phyloP scores from a whole-genome alignment of 2,888 invertebrate species.

The Phortica okadai region DNA sequence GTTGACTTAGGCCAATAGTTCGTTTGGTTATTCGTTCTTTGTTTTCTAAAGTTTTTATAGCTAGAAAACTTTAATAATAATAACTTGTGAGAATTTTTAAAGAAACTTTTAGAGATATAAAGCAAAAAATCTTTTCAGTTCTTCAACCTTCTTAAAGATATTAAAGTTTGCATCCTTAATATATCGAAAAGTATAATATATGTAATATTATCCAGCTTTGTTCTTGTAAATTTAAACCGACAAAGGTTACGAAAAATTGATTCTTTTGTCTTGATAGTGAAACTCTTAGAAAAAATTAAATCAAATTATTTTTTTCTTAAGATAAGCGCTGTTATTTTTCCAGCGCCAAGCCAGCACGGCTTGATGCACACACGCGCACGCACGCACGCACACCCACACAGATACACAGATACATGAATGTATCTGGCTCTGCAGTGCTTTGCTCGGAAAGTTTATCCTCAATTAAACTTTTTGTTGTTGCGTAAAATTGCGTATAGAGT shows the following conservation, averaged over 20 bases:
- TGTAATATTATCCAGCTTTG: too few relatives aligned
- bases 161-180: too few relatives aligned
- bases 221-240: too few relatives aligned
- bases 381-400: background rate
- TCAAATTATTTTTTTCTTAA: background rate
- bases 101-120: too few relatives aligned
- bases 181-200: too few relatives aligned
- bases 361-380: background rate
- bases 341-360: background rate
- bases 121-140: background rate
- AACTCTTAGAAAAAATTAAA: background rate
- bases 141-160: background rate
- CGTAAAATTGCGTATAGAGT: slow-evolving; percentile 58
- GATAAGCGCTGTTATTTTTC: slow-evolving; percentile 14
- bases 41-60: background rate
- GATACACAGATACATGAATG: background rate
- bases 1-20: slow-evolving; percentile 23
- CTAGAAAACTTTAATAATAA: background rate
- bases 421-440: background rate
- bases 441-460: slow-evolving; percentile 62
- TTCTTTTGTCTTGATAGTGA: too few relatives aligned
- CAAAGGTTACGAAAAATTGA: too few relatives aligned
- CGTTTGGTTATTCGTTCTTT: background rate
- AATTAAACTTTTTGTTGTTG: slow-evolving; percentile 68
- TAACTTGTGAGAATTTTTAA: too few relatives aligned